A percentile compares a stretch with the other conserved stretches of the same genome.
Evolutionary conservation across 92 coral and sea anemone genomes (phyloP).

Genomic region (Bergia sp.): DNA sequence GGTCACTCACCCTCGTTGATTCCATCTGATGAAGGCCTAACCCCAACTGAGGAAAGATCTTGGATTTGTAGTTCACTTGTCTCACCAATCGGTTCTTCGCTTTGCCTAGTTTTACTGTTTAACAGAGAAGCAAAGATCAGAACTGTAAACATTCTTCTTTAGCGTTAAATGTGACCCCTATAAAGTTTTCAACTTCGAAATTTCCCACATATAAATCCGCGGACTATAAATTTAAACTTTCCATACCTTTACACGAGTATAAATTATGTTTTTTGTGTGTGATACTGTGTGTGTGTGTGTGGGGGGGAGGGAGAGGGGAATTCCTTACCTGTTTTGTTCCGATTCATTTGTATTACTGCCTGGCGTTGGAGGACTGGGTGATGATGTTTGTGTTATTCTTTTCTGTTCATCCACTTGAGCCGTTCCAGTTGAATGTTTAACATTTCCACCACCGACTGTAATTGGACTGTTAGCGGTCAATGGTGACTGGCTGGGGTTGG

Average conservation of each 20-base stretch:
- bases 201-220: no score
- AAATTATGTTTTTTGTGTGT: no score
- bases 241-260: no score
- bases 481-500: neutral
- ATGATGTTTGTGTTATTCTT: neutral
- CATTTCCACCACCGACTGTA: neutral
- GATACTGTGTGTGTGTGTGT: neutral
- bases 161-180: neutral
- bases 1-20: slow-evolving; percentile 10
- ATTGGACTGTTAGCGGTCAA: neutral
- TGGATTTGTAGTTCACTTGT: neutral
- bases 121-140: neutral
- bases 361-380: neutral
- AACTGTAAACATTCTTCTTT: neutral
- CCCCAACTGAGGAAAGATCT: neutral
- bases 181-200: neutral
- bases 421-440: neutral
- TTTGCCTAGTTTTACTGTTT: slow-evolving; percentile 12
- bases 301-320: no score
- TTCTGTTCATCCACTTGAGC: neutral
- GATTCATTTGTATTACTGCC: neutral
- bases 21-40: neutral
- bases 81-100: neutral
- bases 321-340: slow-evolving; percentile 4
- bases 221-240: no score